Evolutionary conservation across 1,140 invertebrate genomes (phyloP).

Genomic region (Hyles vespertilio): DNA sequence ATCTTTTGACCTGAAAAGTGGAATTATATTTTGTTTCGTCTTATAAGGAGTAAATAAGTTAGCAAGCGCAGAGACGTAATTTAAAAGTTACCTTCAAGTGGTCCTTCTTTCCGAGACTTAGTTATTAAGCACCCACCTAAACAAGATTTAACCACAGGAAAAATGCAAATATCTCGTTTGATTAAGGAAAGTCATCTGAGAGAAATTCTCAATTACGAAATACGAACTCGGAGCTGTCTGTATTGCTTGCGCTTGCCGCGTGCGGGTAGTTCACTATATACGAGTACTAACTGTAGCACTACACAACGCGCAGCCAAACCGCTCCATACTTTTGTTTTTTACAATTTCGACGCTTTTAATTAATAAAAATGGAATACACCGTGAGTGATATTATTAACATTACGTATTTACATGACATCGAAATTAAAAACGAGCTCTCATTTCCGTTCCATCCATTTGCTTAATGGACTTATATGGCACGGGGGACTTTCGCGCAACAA

Average conservation of each 20-base stretch:
- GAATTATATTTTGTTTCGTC: conserved; percentile 67
- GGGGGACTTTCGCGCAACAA: conserved; percentile 53
- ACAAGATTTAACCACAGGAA: conserved; percentile 33
- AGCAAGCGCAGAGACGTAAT: conserved; percentile 57
- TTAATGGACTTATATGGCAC: conserved; percentile 70
- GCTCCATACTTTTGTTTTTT: no score
- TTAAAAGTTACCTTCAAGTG: conserved; percentile 58
- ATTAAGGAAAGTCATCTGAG: conserved; percentile 21
- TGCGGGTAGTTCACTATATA: no score
- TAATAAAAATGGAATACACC: conserved; percentile 26
- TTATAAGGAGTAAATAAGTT: conserved; percentile 69
- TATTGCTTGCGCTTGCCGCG: no score
- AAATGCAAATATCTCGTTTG: conserved; percentile 32
- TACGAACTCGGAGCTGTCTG: no score
- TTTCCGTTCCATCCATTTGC: conserved; percentile 67
- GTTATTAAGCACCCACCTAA: conserved; percentile 38
- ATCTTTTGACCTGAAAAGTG: conserved; percentile 68
- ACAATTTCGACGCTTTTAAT: conserved; percentile 20
- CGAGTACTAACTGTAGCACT: no score
- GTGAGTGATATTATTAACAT: conserved; percentile 51
- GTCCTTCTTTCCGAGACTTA: conserved; percentile 32
- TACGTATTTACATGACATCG: conserved; percentile 60
- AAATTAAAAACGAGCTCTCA: conserved; percentile 70
- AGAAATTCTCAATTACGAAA: conserved; percentile 13
- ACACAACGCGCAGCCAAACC: no score